Conservation (phyloP, 2,888 invertebrate species). For the Lasioglossum villosulum region DNA sequence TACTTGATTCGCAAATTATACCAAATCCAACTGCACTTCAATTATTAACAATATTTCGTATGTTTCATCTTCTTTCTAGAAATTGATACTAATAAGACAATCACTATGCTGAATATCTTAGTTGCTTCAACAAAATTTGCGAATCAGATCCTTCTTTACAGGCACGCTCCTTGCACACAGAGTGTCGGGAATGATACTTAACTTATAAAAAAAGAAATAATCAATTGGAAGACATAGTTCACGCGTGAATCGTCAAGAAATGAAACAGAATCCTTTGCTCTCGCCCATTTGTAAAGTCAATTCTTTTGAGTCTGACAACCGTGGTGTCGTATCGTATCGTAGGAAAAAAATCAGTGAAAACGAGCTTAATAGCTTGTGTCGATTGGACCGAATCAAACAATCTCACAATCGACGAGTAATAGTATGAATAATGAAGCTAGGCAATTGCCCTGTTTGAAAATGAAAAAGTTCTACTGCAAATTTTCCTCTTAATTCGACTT, state of each 20-base stretch:
- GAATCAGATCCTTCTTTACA: constrained; percentile 71
- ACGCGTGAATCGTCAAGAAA: constrained; percentile 43
- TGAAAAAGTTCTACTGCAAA: constrained; percentile 84
- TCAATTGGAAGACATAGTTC: constrained; percentile 43
- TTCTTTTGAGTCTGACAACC: constrained; percentile 44
- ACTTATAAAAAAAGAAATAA: constrained; percentile 15
- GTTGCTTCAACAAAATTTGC: constrained; percentile 57
- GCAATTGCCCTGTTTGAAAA: constrained; percentile 70
- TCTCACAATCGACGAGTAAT: constrained; percentile 31
- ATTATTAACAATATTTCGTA: not conserved
- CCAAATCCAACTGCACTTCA: constrained; percentile 3
- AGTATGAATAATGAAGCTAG: constrained; percentile 51
- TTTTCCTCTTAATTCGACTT: constrained; percentile 72
- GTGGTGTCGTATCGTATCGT: constrained; percentile 50
- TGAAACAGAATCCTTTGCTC: constrained; percentile 51
- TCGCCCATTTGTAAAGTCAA: constrained; percentile 56
- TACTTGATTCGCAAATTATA: constrained; percentile 79
- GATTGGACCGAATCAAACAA: constrained; percentile 60
- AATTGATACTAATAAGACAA: constrained; percentile 30
- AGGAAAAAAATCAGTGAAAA: constrained; percentile 59
- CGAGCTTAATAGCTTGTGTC: constrained; percentile 65
- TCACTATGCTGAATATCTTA: constrained; percentile 51
- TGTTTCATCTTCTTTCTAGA: not conserved
- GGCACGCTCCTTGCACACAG: constrained; percentile 69
- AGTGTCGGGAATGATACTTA: constrained; percentile 48